These are phyloP conservation scores for Melitaea athalia DNA, from an alignment of 2,888 invertebrate genomes.

Conservation along the genomic window DNA sequence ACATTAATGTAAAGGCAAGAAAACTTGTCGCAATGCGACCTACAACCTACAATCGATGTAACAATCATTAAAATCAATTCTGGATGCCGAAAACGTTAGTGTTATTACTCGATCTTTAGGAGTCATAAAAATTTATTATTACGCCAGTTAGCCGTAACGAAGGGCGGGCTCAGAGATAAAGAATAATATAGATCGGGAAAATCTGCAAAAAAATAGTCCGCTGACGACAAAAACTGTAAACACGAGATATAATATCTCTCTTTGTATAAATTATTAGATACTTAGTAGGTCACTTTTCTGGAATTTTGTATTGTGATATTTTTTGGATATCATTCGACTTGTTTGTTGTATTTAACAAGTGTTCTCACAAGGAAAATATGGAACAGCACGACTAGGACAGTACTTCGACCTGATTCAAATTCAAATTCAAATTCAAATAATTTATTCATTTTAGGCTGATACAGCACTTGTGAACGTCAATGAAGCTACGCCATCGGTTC, in stretches of 20 bases:
- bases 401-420: too few species aligned
- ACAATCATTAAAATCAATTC: conserved; percentile 32
- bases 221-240: conserved; percentile 20
- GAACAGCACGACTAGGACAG: too few species aligned
- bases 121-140: conserved; percentile 42
- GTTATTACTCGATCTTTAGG: conserved; percentile 35
- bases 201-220: conserved; percentile 29
- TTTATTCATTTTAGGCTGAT: too few species aligned
- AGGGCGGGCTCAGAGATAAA: conserved; percentile 26
- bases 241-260: conserved; percentile 21
- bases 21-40: not conserved
- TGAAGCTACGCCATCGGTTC: too few species aligned
- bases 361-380: too few species aligned
- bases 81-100: conserved; percentile 32
- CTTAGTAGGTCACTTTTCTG: conserved; percentile 17
- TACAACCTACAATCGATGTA: conserved; percentile 1
- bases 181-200: conserved; percentile 25
- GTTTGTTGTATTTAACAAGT: too few species aligned
- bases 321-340: too few species aligned
- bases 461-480: too few species aligned
- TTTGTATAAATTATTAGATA: conserved; percentile 27
- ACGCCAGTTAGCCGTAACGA: conserved; percentile 40
- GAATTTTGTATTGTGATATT: not conserved
- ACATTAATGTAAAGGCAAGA: not conserved
- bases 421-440: too few species aligned